Conservation (phyloP, 2,113 vertebrate species). For the Phylloscopus trochiloides region DNA sequence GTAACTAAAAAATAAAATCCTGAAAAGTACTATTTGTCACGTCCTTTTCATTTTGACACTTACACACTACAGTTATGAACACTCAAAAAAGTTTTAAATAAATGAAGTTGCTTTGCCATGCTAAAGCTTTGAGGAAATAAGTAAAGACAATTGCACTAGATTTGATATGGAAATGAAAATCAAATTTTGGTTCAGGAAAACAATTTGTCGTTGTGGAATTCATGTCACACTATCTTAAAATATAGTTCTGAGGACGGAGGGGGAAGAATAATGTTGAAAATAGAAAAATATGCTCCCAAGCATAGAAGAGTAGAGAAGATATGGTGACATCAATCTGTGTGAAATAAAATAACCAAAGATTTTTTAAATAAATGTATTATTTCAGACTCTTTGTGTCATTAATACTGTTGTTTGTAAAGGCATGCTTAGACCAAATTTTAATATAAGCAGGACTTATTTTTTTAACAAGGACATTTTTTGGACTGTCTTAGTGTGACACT, state of each 20-base stretch:
- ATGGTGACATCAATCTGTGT: not conserved
- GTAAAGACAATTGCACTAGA: not conserved
- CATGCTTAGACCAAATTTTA: not conserved
- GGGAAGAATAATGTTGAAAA: not conserved
- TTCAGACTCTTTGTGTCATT: not conserved
- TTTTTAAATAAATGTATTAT: not conserved
- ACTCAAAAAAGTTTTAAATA: not conserved
- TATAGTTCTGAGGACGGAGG: not conserved
- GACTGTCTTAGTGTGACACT: not conserved
- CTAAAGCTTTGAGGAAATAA: not conserved
- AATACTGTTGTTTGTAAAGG: not conserved
- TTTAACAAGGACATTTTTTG: not conserved
- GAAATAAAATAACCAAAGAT: not conserved
- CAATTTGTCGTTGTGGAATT: fast-evolving
- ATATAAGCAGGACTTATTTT: not conserved
- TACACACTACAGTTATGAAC: fast-evolving
- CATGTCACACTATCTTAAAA: not conserved
- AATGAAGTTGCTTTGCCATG: not conserved
- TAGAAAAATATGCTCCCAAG: not conserved
- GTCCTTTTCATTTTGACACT: not conserved
- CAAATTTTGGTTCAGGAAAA: not conserved
- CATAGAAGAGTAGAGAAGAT: not conserved
- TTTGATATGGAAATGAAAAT: not conserved
- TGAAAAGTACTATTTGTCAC: not conserved
- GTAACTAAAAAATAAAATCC: not conserved